Base-by-base conservation (phyloP, 1,140 invertebrate species). In the Hyles euphorbiae region DNA sequence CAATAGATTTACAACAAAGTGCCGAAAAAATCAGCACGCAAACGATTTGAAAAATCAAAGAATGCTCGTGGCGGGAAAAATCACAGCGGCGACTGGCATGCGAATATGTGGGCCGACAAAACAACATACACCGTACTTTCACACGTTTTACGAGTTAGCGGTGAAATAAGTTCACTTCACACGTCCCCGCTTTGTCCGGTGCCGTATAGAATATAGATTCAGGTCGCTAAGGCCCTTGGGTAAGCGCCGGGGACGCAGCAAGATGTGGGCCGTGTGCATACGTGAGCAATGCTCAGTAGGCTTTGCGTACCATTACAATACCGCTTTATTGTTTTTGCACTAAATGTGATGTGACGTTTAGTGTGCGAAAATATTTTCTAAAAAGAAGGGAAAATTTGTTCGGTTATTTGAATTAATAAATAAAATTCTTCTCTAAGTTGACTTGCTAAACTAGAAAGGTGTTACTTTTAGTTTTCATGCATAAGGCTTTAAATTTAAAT, bases 111-210 rank as follows among this genome's bases (percentile, higher is more conserved):
- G 55, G 36, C 56, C 43, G 51, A 51, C 45, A 34, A 46, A 61
- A 53, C 51, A 50, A 53, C 55, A 50, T 53, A 54, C 54, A 11
- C 52, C 62, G 60, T 56, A 63, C 60, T 57, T 65, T 61, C 54
- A 49, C 51, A 58, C 61, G 59, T 34, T 69, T 72, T 72, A 69
- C 64, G 64, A 58, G 49, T 52, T 32, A 52, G 56, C 32, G 60
- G 61, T 53, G 47, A 64, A 68, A 68, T 68, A 73, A 65, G 58
- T 63, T 63, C 44, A 44, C 54, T 67, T 67, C 57, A 69, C 60
- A 65, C 67, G 57, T 72, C 64, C 55, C 56, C 63, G 61, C 62
- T 69, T 65, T 67, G 65, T 65, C 48, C 12, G 58, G 43, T 11
- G 40, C 44, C 50, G 32, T 47, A 11, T 56, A 58, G 56, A 48